A percentile compares a stretch with the other conserved stretches of the same genome.
Conservation (phyloP, 2,797 vertebrate species). For the Sebastes taczanowskii region DNA sequence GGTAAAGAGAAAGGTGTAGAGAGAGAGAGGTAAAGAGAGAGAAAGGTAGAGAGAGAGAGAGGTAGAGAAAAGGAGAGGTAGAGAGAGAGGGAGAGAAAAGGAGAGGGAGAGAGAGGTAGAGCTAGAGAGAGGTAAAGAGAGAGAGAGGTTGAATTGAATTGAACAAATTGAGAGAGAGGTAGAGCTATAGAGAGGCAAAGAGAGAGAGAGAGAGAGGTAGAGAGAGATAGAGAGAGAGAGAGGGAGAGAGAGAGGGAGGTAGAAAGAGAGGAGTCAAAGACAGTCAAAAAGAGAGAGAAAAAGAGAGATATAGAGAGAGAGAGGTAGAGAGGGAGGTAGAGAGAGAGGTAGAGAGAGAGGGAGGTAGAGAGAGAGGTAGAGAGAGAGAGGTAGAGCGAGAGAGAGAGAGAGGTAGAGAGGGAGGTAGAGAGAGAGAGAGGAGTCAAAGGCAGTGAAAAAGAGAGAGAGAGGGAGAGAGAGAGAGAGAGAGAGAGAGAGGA, state of each 20-base stretch:
- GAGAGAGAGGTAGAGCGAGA: background rate
- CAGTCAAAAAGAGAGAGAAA: background rate
- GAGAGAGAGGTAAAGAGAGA: background rate
- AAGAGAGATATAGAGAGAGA: background rate
- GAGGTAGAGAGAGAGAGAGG: background rate
- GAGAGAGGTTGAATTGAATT: background rate
- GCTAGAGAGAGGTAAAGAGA: background rate
- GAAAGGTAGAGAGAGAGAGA: background rate
- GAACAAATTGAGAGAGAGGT: background rate
- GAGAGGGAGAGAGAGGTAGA: background rate
- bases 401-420: background rate
- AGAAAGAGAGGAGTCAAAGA: background rate
- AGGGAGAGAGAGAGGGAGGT: background rate
- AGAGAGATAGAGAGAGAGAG: background rate
- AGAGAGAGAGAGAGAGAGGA: conserved; percentile 4
- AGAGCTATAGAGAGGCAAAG: background rate
- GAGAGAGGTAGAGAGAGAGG: background rate
- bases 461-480: background rate
- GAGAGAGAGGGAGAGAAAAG: background rate
- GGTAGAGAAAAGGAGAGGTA: too few species aligned
- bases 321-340: background rate
- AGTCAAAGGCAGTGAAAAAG: background rate
- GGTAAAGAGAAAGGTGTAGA: conserved; percentile 11
- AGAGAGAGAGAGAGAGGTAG: background rate
- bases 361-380: too few species aligned